Evolutionary conservation across 2,888 invertebrate species (phyloP), one percentile per base, ranked within the genome.

Genomic region (Andrena hattorfiana): DNA sequence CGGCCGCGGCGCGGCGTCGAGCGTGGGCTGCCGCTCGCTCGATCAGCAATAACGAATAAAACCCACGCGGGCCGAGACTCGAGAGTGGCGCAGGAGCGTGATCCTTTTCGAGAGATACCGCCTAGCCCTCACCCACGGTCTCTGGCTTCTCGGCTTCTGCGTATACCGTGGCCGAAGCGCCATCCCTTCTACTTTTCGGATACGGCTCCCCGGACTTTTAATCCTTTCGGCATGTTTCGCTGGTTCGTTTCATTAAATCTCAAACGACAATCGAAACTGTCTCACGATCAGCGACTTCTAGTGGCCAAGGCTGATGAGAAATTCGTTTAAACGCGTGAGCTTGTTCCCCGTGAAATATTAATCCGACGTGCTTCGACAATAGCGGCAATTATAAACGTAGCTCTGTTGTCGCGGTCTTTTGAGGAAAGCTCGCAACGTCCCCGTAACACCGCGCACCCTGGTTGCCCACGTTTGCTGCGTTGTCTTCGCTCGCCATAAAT

Each of bases 41-140:
- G 84, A 88, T 84, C 88, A 35, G 77, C 74, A 84, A 88, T 86
- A 88, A 78, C 87, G 87, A 83, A 83, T 79, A 56, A 87, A 88
- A 70, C 87, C 87, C 87, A 87, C 87, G 88, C 87, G 71, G 54
- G 23, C 48, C 20, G 26, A 68, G 66, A 49, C 42, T 48, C 59
- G 70, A 71, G 63, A 77, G 74, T 66, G 83, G 42, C 51, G 77
- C 87, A 73, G 85, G 78, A 86, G 78, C 77, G 78, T 81, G 85
- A 86, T 86, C 86, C 87, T 86, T 85, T 86, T 85, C 75, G 66
- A 82, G 82, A 75, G 81, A 75, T 75, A 82, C 30, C 66, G 26
- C 42, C 42, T 5, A 8, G 32, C 35, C 42, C 66, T 51, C 72
- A 68, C 81, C 73, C 73, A 81, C 80, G 48, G 68, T n/a, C 20